Percentiles rank a stretch among this genome's conserved stretches.
These are phyloP conservation scores for Pteruthius melanotis DNA, from an alignment of 2,113 vertebrate genomes.

Conservation along the genomic window DNA sequence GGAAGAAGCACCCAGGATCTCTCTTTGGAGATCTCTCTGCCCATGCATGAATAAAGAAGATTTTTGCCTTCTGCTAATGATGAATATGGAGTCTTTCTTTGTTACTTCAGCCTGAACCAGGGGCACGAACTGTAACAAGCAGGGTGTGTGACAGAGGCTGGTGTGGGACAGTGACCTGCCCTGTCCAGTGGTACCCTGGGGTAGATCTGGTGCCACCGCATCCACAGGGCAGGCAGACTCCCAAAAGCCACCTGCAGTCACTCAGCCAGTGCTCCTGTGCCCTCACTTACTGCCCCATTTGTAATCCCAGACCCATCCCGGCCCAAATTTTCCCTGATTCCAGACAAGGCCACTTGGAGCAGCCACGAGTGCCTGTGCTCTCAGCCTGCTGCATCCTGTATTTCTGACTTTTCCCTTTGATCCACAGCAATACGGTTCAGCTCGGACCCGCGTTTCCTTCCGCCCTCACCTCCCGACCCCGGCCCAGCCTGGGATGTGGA, in stretches of 20 bases:
- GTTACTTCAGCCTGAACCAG: no score
- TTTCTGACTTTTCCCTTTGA: neutral
- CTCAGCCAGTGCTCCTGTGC: neutral
- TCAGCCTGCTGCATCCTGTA: neutral
- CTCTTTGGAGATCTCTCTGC: no score
- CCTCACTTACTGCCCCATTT: neutral
- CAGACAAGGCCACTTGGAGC: fast-evolving
- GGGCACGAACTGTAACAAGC: no score
- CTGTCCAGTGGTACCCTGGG: neutral
- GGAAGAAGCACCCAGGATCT: no score
- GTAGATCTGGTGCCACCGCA: neutral
- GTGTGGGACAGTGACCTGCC: neutral
- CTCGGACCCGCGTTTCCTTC: neutral
- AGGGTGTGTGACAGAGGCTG: neutral
- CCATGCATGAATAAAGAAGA: no score
- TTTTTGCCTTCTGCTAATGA: no score
- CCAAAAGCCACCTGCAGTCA: neutral
- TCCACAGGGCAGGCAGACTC: neutral
- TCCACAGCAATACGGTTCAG: neutral
- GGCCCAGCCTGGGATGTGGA: neutral
- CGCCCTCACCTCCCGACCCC: neutral
- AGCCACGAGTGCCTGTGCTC: neutral
- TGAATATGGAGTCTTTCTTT: no score
- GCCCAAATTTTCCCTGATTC: neutral
- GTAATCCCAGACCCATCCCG: neutral